Evolutionary conservation across 2,888 invertebrate genomes (phyloP), one percentile per base, ranked within the genome.

Genomic region (Morinoia aosen): DNA sequence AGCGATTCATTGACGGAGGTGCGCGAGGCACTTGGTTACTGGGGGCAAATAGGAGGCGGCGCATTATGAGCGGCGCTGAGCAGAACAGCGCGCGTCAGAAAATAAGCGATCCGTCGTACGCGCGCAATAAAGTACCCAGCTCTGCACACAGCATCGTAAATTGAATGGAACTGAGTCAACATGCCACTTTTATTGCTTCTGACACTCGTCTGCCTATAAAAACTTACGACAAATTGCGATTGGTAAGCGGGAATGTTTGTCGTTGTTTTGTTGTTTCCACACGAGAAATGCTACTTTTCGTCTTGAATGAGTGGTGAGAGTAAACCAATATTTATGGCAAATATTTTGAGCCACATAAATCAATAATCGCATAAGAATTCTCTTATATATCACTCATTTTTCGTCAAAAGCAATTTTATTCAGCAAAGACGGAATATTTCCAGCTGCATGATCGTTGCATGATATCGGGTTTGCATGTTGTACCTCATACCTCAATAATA

Each of bases 81-180:
- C 40, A 1, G 40, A 40, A 12, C 93, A 11, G 8, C 93, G 57
- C 57, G 11, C 58, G 48, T 93, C 25, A 33, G 48, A 57, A 33
- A 93, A 57, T 57, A 57, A 39, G 57, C 76, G 76, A 19, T 61
- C 61, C 61, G 61, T 61, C 61, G 61, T 61, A 61, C 61, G 25
- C 76, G 76, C 33, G 93, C 93, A n/a, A 93, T 93, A 93, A 93
- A 93, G 57, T 57, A 93, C 93, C 48, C 93, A 57, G 57, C 93
- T 93, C 93, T 93, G 93, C 57, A 93, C 93, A 93, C 93, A 93
- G 33, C 40, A 57, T 93, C 93, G n/a, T 93, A 93, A 93, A 93
- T 93, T 93, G 93, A 93, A 93, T 12, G 48, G 93, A 93, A 93
- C 93, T 93, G 93, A 93, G 93, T 93, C 93, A 93, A 93, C 93